phyloP scores from a whole-genome alignment of 2,797 vertebrate genomes.

The Pipistrellus nathusii region DNA sequence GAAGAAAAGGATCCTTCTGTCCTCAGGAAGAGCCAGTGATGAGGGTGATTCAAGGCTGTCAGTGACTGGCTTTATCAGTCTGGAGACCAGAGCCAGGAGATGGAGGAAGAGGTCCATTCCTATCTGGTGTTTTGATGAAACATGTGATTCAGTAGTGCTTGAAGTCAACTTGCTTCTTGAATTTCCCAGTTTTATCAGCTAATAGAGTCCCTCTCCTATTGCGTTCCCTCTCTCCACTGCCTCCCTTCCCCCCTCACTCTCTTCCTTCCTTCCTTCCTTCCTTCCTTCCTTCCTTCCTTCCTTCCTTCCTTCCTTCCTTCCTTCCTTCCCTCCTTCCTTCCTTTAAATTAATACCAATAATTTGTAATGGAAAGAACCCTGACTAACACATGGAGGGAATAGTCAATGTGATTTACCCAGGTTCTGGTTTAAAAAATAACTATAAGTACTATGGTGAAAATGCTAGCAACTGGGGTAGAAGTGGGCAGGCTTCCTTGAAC shows the following conservation, averaged over 20 bases:
- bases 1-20: background rate
- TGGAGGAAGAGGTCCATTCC: background rate
- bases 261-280: background rate
- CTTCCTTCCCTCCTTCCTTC: background rate
- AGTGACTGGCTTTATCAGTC: background rate
- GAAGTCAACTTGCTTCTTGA: background rate
- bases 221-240: background rate
- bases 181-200: background rate
- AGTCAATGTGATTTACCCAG: conserved; percentile 1
- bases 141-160: background rate
- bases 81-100: background rate
- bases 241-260: background rate
- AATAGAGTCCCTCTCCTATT: background rate
- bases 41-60: background rate
- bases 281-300: too few relatives aligned
- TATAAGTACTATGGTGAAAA: background rate
- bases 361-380: background rate
- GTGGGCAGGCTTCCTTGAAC: background rate
- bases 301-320: too few relatives aligned
- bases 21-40: background rate
- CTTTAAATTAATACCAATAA: background rate
- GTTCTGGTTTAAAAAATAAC: background rate
- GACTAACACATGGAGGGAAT: background rate
- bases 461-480: background rate
- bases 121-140: background rate